Percentiles rank a stretch among this genome's conserved stretches.
Evolutionary conservation across 1,140 invertebrate genomes (phyloP).

Genomic region (Drosophila sulfurigaster): DNA sequence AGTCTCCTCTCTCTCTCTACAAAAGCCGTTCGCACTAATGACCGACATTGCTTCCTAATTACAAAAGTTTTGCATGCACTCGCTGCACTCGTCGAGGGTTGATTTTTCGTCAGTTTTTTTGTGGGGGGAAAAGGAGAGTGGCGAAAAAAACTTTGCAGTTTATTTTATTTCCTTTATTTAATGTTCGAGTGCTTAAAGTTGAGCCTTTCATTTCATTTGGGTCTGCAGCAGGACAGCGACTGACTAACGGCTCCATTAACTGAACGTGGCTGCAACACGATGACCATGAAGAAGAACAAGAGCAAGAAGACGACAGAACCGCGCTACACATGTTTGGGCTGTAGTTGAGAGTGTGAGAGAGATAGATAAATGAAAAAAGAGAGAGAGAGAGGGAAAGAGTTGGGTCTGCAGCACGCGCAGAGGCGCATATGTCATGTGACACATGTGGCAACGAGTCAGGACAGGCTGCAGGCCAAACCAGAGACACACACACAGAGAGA

Average conservation of each 20-base stretch:
- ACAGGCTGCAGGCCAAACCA: slow-evolving; percentile 27
- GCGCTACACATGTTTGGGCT: slow-evolving; percentile 65
- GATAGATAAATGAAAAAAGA: background rate
- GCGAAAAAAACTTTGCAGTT: slow-evolving; percentile 61
- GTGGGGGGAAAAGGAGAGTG: background rate
- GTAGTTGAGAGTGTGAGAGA: background rate
- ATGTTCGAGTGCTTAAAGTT: slow-evolving; percentile 68
- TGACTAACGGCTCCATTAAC: slow-evolving; percentile 75
- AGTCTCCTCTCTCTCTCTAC: background rate
- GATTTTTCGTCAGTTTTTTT: slow-evolving; percentile 19
- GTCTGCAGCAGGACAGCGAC: slow-evolving; percentile 27
- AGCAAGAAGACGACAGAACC: slow-evolving; percentile 38
- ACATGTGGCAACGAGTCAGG: slow-evolving; percentile 60
- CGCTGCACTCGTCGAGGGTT: slow-evolving; percentile 36
- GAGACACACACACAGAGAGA: background rate
- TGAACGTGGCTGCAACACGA: slow-evolving; percentile 24
- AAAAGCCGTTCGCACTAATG: slow-evolving; percentile 58
- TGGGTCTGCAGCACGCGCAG: slow-evolving; percentile 44
- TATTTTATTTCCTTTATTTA: slow-evolving; percentile 80
- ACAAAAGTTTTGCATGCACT: slow-evolving; percentile 81
- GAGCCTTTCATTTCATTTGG: slow-evolving; percentile 48
- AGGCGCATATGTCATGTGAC: slow-evolving; percentile 74
- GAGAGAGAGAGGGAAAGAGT: slow-evolving; percentile 9
- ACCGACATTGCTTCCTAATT: slow-evolving; percentile 82
- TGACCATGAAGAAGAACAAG: slow-evolving; percentile 2